A percentile compares a stretch with the other conserved stretches of the same genome.
Evolutionary conservation across 2,888 invertebrate species (phyloP).

Genomic region (Ctena decussata): DNA sequence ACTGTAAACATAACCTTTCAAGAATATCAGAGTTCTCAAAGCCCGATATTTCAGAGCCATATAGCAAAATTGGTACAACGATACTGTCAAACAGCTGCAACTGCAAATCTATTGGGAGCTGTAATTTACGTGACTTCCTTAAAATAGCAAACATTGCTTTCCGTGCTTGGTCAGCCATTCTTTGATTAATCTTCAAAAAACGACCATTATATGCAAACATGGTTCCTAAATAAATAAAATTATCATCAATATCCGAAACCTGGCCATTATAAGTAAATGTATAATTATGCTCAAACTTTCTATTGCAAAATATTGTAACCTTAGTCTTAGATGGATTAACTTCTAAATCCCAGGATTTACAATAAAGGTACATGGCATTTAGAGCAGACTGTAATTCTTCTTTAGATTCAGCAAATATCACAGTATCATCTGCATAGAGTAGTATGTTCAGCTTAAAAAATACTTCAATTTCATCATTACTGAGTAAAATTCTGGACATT

Average conservation of each 20-base stretch:
- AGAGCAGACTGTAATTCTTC: conserved; percentile 14
- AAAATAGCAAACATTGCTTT: conserved; percentile 29
- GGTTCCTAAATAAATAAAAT: conserved; percentile 25
- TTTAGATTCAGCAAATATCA: conserved; percentile 30
- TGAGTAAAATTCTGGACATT: background rate
- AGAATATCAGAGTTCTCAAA: background rate
- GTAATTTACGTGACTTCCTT: background rate
- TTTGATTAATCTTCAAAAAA: conserved; percentile 13
- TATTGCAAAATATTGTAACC: conserved; percentile 19
- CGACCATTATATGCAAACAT: background rate
- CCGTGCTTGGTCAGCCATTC: conserved; percentile 14
- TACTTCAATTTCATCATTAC: conserved; percentile 27
- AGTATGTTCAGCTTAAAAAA: conserved; percentile 29
- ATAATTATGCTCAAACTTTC: background rate
- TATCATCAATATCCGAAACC: conserved; percentile 6
- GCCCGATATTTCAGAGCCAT: background rate
- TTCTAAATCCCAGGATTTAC: conserved; percentile 25
- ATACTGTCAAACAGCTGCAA: background rate
- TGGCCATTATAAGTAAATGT: conserved; percentile 17
- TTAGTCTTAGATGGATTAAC: conserved; percentile 34
- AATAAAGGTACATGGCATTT: conserved; percentile 33
- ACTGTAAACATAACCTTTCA: background rate
- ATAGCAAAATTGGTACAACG: background rate
- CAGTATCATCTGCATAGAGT: conserved; percentile 36
- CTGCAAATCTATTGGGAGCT: background rate